phyloP scores from a whole-genome alignment of 2,797 vertebrate species.

The Pseudomugil gertrudae region DNA sequence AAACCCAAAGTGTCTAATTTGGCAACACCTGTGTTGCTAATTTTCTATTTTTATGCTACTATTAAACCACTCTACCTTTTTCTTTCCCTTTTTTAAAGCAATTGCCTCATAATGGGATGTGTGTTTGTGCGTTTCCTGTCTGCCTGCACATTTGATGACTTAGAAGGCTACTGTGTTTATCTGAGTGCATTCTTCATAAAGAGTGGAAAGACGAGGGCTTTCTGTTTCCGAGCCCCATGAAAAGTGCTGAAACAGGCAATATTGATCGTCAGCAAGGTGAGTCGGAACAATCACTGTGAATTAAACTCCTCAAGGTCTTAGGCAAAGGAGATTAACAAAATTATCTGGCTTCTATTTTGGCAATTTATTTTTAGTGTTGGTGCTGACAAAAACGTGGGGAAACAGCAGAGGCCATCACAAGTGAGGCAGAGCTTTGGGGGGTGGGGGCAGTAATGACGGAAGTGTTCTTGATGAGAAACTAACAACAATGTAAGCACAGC shows the following conservation, averaged over 20 bases:
- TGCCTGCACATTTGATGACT: constrained; percentile 56
- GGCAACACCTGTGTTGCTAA: constrained; percentile 46
- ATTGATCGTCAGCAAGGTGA: constrained; percentile 72
- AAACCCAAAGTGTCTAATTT: constrained; percentile 66
- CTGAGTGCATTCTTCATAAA: constrained; percentile 42
- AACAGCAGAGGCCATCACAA: constrained; percentile 20
- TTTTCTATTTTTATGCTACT: constrained; percentile 34
- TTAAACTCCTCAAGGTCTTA: constrained; percentile 81
- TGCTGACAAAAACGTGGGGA: constrained; percentile 66
- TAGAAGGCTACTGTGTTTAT: constrained; percentile 58
- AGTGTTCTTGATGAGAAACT: constrained; percentile 68
- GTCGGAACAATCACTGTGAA: constrained; percentile 78
- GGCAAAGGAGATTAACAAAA: constrained; percentile 77
- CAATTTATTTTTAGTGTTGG: constrained; percentile 50
- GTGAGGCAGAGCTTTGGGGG: constrained; percentile 8
- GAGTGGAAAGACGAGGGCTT: constrained; percentile 46
- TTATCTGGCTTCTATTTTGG: constrained; percentile 68
- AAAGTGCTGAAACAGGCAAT: constrained; percentile 72
- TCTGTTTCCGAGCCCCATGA: constrained; percentile 44
- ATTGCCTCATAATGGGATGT: constrained; percentile 12
- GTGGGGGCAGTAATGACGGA: constrained; percentile 37
- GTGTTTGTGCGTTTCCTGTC: constrained; percentile 1
- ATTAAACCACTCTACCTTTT: constrained; percentile 39
- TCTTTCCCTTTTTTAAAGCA: constrained; percentile 18
- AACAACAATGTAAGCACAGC: constrained; percentile 69